A percentile compares a stretch with the other conserved stretches of the same genome.
Conservation (phyloP, 2,797 vertebrate genomes). For the Siniperca scherzeri region DNA sequence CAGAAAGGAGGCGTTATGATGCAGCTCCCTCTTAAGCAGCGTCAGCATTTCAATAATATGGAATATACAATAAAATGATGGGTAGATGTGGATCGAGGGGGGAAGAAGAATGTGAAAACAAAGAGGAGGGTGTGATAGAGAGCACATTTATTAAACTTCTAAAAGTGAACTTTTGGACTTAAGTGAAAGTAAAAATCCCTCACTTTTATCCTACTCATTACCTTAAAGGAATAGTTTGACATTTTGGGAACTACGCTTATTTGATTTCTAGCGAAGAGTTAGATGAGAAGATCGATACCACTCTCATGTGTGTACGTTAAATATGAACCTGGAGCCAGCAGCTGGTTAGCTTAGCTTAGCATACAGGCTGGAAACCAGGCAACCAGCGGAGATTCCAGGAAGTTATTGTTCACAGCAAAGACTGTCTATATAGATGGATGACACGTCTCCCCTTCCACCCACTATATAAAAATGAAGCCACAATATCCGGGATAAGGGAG, state of each 20-base stretch:
- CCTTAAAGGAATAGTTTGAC: neutral
- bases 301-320: neutral
- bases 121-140: conserved; percentile 10
- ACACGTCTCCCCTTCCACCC: too few relatives aligned
- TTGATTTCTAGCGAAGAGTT: neutral
- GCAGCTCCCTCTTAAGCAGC: neutral
- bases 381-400: too few relatives aligned
- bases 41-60: neutral
- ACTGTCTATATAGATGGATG: too few relatives aligned
- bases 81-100: neutral
- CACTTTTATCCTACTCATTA: neutral
- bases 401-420: too few relatives aligned
- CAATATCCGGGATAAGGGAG: too few relatives aligned
- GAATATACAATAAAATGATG: neutral
- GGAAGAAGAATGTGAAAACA: conserved; percentile 10
- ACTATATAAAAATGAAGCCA: too few relatives aligned
- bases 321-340: neutral
- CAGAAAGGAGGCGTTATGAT: conserved; percentile 1
- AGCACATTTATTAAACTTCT: neutral
- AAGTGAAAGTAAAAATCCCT: neutral
- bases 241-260: neutral
- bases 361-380: neutral
- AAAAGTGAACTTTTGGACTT: neutral
- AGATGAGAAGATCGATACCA: neutral
- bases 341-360: neutral